Evolutionary conservation across 2,797 vertebrate genomes (phyloP).

Genomic region (Xiphorhynchus erythropygius): DNA sequence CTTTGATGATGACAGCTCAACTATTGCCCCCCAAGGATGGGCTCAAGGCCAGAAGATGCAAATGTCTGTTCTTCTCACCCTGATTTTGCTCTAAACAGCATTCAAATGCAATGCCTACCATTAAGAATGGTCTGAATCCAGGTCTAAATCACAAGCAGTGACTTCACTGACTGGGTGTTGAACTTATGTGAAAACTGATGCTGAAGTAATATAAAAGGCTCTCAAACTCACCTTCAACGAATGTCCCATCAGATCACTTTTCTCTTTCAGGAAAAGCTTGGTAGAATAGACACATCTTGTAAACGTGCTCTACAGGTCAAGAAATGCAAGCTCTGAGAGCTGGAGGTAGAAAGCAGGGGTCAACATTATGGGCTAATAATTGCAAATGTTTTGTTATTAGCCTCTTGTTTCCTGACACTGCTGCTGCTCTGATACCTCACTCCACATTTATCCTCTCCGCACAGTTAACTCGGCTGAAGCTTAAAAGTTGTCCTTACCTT

Average conservation of each 20-base stretch:
- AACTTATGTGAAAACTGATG: not conserved
- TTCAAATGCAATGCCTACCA: not conserved
- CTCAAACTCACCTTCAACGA: not conserved
- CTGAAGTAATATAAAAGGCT: not conserved
- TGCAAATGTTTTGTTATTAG: not conserved
- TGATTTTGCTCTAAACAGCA: not conserved
- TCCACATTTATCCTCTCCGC: accelerated
- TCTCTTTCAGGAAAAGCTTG: not conserved
- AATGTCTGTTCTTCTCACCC: not conserved
- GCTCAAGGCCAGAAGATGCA: constrained; percentile 25
- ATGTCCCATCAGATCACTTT: not conserved
- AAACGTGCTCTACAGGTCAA: not conserved
- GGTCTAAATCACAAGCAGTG: not conserved
- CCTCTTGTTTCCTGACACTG: not conserved
- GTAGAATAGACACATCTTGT: not conserved
- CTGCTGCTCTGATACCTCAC: not conserved
- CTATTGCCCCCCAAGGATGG: constrained; percentile 4
- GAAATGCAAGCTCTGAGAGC: not conserved
- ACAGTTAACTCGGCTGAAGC: not conserved
- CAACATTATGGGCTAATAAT: not conserved
- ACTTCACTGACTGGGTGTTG: not conserved
- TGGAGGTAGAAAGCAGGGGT: not conserved
- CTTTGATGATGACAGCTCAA: not conserved
- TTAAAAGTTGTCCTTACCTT: not conserved
- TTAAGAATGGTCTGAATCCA: not conserved